Evolutionary conservation across 2,113 vertebrate species (phyloP), one percentile per base, ranked within the genome.

Genomic region (Cynopterus brachyotis): DNA sequence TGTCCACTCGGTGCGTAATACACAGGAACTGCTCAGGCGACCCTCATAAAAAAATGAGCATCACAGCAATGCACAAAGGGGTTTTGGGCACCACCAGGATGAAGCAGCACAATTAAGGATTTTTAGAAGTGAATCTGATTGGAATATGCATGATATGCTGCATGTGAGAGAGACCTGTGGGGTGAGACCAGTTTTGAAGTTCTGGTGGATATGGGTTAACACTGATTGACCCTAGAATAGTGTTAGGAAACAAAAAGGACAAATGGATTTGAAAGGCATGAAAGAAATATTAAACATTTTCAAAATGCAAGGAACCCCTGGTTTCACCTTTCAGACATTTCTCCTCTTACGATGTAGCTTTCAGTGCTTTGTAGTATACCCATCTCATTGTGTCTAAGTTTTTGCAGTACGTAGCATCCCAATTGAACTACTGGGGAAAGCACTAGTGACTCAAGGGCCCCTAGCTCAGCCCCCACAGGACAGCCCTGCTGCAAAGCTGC

Each of bases 381-480:
- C 1, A 0, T 3, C 40, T 47, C 30, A 1, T 35, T 59, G 15
- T 2, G 7, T 32, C 7, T 26, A 28, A 69, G 73, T 22, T 3
- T 87, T 26, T 20, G 11, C 4, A 1, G 45, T 42, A 16, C 0
- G 0, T 3, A 8, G 10, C 16, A 40, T 40, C 57, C 40, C 9
- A 3, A 1, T 10, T 4, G 50, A 30, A 30, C 15, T 1, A 17
- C 13, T 6, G 13, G 40, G 30, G 75, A 64, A 81, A 45, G 19
- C 50, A 15, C 0, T 0, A 22, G 62, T 32, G 45, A 3, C 62
- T 17, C 19, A 13, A 17, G 24, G 95, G 80, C n/a, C 76, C 47
- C 60, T n/a, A 22, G 69, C 66, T 64, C 35, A 42, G 57, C 24
- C 75, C 73, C 69, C 69, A 26, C 72, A 86, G 95, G 93, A 95